Percentiles rank a stretch among this genome's conserved stretches.
Evolutionary conservation across 2,113 vertebrate genomes (phyloP).

Genomic region (Pseudolaguvia tuberculata): DNA sequence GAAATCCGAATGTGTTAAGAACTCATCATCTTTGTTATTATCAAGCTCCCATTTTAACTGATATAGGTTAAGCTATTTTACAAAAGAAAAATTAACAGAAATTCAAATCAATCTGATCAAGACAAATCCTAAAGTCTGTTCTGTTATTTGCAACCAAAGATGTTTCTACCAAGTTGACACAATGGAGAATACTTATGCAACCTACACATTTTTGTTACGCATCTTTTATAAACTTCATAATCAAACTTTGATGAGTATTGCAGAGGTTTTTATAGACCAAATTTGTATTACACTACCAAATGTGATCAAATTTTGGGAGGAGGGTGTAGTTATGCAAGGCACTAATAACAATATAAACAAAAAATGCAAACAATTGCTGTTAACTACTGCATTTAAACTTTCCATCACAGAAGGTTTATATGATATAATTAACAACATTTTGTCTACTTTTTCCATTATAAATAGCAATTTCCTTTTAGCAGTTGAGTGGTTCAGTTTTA

Average conservation of each 20-base stretch:
- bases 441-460: too few species aligned
- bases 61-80: not conserved
- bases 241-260: not conserved
- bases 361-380: too few species aligned
- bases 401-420: too few species aligned
- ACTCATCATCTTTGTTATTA: not conserved
- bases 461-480: too few species aligned
- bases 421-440: too few species aligned
- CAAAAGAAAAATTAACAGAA: not conserved
- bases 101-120: not conserved
- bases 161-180: not conserved
- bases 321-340: slow-evolving; percentile 3
- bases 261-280: not conserved
- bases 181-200: not conserved
- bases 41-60: not conserved
- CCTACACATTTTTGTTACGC: not conserved
- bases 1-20: not conserved
- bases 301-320: not conserved
- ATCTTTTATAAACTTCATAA: not conserved
- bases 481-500: not conserved
- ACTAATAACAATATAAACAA: not conserved
- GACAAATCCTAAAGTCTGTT: not conserved
- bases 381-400: too few species aligned
- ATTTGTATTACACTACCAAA: not conserved
- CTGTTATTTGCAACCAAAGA: not conserved